Evolutionary conservation across 1,140 invertebrate genomes (phyloP), one percentile per base, ranked within the genome.

Genomic region (Maniola jurtina): DNA sequence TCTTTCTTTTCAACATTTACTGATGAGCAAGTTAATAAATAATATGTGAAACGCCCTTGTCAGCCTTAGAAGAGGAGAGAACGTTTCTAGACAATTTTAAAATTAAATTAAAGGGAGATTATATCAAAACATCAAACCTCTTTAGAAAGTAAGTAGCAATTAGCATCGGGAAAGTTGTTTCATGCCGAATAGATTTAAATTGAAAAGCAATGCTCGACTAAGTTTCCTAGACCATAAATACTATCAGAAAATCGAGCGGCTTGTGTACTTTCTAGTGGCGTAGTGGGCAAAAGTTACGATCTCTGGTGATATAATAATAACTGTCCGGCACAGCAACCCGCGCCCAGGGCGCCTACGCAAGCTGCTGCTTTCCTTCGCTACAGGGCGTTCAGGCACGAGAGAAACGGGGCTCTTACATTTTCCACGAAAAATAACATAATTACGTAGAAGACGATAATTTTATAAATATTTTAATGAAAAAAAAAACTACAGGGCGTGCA

Each of bases 251-350:
- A 81, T 80, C 80, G 80, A 83, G 77, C 80, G 81, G 79, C 75
- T 75, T 61, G 76, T 74, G 79, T 75, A 85, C 87, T 89, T 89
- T 88, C 87, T 89, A 89, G 74, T 73, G 71, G 78, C 75, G 72
- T 77, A 77, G 79, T 77, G 73, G 80, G 79, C 82, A 85, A 81
- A 79, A 84, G 80, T 85, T 87, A 88, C 84, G 83, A 87, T 87
- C 80, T 84, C 71, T 73, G 78, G 76, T 89, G 86, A 86, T 85
- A 89, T 87, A 87, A 89, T 87, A 87, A 89, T 75, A 79, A 72
- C 61, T 36, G 61, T 35, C 61, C 57, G 55, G 47, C 47, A 61
- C 42, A 35, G 64, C 61, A 60, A 35, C 58, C 58, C 68, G 63
- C 50, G 61, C 42, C 35, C 15, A 35, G 47, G 33, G 25, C 64